A percentile compares a stretch with the other conserved stretches of the same genome.
These are phyloP conservation scores for Meganola albula DNA, from an alignment of 2,888 invertebrate species.

Conservation along the genomic window DNA sequence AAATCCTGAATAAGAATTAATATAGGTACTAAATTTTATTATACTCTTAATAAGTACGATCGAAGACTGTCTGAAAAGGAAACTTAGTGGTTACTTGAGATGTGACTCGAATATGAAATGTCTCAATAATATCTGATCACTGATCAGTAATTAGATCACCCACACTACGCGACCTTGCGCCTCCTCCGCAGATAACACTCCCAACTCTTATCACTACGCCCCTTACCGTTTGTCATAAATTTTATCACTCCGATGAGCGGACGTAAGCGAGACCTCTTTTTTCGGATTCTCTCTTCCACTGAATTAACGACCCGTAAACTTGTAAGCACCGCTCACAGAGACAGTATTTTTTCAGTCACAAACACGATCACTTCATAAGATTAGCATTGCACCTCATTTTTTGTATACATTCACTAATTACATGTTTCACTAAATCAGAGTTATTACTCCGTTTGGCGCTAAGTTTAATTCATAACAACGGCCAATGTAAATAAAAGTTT, in stretches of 20 bases:
- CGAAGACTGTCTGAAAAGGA: too few species aligned
- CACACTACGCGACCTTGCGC: constrained; percentile 27
- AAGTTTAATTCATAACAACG: constrained; percentile 14
- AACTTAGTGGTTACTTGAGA: too few species aligned
- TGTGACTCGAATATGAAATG: too few species aligned
- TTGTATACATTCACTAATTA: constrained; percentile 28
- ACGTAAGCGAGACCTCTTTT: constrained; percentile 56
- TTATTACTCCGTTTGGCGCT: constrained; percentile 6
- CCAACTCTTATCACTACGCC: constrained; percentile 67
- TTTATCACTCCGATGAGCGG: constrained; percentile 70
- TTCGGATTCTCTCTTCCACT: constrained; percentile 51
- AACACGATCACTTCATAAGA: constrained; percentile 56
- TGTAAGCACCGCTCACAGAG: constrained; percentile 52
- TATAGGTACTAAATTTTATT: too few species aligned
- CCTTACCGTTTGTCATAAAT: constrained; percentile 76
- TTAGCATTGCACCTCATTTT: constrained; percentile 33
- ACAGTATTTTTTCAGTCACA: constrained; percentile 58
- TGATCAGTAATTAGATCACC: too few species aligned
- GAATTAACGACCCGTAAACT: constrained; percentile 72
- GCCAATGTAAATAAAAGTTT: constrained; percentile 36
- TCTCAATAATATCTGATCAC: too few species aligned
- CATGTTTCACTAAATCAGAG: constrained; percentile 38
- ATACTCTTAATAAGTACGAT: too few species aligned
- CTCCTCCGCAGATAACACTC: constrained; percentile 51
- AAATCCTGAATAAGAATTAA: too few species aligned